These are phyloP conservation scores for Anas bahamensis DNA, from an alignment of 2,797 vertebrate species.

Conservation along the genomic window DNA sequence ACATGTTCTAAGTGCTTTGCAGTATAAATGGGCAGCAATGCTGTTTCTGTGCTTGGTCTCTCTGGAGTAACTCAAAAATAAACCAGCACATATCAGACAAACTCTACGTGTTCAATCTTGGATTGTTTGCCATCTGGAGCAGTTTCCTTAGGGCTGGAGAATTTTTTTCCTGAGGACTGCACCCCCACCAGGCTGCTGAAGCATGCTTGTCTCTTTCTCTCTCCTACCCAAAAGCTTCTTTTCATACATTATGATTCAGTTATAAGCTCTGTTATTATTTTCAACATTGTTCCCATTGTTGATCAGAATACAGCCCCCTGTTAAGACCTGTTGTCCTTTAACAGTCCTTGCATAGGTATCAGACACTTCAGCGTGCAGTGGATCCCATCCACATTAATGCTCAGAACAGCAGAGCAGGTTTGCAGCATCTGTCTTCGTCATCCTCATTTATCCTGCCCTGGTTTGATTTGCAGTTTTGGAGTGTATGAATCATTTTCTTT, in stretches of 20 bases:
- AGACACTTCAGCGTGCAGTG: neutral
- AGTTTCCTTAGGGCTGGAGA: constrained; percentile 25
- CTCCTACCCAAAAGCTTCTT: constrained; percentile 47
- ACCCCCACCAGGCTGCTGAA: neutral
- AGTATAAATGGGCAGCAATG: neutral
- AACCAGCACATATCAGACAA: neutral
- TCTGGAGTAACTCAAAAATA: constrained; percentile 11
- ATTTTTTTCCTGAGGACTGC: neutral
- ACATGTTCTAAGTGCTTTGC: neutral
- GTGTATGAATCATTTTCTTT: neutral
- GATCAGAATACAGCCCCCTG: neutral
- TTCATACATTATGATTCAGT: constrained; percentile 13
- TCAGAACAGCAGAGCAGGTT: neutral
- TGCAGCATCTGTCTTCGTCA: neutral
- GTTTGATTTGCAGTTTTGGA: neutral
- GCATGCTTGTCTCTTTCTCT: constrained; percentile 1
- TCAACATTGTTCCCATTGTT: neutral
- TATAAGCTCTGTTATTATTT: neutral
- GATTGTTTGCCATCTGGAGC: neutral
- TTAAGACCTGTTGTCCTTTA: neutral
- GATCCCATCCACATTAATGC: neutral
- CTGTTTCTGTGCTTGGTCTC: neutral
- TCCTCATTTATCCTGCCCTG: neutral
- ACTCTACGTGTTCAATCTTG: neutral
- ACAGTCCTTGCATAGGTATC: neutral